Evolutionary conservation across 2,888 invertebrate genomes (phyloP).

Genomic region (Mesorhabditis sp.): DNA sequence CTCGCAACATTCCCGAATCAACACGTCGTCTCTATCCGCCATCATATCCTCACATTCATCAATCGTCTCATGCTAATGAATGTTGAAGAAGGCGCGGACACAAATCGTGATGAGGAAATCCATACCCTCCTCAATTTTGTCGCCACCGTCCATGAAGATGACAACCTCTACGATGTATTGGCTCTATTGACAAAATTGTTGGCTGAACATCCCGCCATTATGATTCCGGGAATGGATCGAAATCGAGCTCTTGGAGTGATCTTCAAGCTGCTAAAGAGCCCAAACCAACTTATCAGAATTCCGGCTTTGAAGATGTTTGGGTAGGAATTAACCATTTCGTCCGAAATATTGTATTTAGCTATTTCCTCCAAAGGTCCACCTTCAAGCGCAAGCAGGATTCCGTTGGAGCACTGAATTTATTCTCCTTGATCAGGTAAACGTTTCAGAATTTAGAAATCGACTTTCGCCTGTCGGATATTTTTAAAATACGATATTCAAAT

Average conservation of each 20-base stretch:
- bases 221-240: conserved; percentile 72
- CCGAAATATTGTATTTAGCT: neutral
- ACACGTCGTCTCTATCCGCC: conserved; percentile 82
- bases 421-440: conserved; percentile 72
- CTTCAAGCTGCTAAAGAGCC: conserved; percentile 90
- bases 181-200: conserved; percentile 93
- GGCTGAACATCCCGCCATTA: conserved; percentile 90
- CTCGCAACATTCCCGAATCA: conserved; percentile 69
- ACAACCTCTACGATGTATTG: conserved; percentile 94
- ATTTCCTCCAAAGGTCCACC: conserved; percentile 20
- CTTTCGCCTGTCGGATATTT: too few species aligned
- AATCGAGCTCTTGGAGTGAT: conserved; percentile 92
- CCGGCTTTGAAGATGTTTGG: conserved; percentile 93
- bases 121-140: conserved; percentile 96
- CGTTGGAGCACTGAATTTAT: conserved; percentile 96
- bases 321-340: conserved; percentile 58
- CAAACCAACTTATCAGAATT: conserved; percentile 88
- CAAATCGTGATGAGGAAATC: conserved; percentile 79
- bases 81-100: conserved; percentile 23
- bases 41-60: conserved; percentile 76
- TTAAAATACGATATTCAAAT: too few species aligned
- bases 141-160: conserved; percentile 97
- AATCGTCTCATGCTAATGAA: conserved; percentile 43
- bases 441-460: neutral
- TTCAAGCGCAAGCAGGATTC: conserved; percentile 93